phyloP scores from a whole-genome alignment of 2,797 vertebrate genomes.

The Antrozous pallidus region DNA sequence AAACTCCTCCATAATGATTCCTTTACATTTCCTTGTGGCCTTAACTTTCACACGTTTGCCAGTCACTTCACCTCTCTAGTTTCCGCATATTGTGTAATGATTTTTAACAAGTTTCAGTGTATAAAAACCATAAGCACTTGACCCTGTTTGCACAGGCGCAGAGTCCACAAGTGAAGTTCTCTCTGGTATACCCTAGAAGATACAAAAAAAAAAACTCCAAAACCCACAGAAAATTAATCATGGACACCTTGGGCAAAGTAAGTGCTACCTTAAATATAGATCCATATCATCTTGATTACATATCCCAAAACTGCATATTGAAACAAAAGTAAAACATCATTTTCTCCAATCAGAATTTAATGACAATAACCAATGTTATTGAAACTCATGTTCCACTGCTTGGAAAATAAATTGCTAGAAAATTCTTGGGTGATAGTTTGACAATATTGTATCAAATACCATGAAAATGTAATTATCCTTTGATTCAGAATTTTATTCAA shows the following conservation, averaged over 20 bases:
- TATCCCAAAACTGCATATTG: neutral
- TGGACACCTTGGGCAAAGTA: neutral
- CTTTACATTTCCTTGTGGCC: too few relatives aligned
- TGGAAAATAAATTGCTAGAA: too few relatives aligned
- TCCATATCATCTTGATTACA: neutral
- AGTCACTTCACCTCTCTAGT: too few relatives aligned
- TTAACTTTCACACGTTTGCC: too few relatives aligned
- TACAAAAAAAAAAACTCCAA: too few relatives aligned
- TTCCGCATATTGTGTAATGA: too few relatives aligned
- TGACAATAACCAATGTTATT: neutral
- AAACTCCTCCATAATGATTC: too few relatives aligned
- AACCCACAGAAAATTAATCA: too few relatives aligned
- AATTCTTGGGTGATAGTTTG: neutral
- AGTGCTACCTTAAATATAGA: neutral
- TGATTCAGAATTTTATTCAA: neutral
- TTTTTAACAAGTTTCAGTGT: too few relatives aligned
- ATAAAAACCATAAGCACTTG: too few relatives aligned
- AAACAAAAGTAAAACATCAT: neutral
- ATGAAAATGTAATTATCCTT: neutral
- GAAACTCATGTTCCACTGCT: too few relatives aligned
- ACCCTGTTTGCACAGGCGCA: neutral
- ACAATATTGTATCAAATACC: neutral
- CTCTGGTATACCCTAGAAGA: neutral
- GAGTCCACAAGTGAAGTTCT: neutral
- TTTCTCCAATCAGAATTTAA: neutral